Conservation (phyloP, 2,797 vertebrate genomes). For the Brotula barbata region DNA sequence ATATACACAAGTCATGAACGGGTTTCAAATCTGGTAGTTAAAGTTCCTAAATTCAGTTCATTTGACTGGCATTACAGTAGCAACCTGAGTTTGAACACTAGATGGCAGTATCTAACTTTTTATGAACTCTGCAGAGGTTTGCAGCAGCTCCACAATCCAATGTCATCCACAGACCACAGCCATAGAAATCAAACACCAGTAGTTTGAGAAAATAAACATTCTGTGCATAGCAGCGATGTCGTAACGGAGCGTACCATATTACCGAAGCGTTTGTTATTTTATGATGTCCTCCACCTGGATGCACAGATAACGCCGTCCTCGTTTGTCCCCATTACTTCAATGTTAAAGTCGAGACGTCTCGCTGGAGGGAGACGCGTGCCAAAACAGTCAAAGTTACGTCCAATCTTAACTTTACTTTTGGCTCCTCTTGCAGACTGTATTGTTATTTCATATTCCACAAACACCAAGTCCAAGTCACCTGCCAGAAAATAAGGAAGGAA, state of each 20-base stretch:
- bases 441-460: conserved; percentile 8
- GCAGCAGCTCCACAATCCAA: background rate
- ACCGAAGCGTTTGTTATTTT: background rate
- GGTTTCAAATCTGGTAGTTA: no score
- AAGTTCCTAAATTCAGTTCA: background rate
- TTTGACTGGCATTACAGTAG: background rate
- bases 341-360: background rate
- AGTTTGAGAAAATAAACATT: no score
- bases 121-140: conserved; percentile 10
- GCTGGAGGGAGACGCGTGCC: background rate
- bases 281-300: no score
- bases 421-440: conserved; percentile 1
- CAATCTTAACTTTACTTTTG: background rate
- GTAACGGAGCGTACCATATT: background rate
- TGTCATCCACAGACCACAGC: no score
- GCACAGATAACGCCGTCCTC: no score
- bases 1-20: background rate
- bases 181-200: background rate
- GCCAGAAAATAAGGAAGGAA: background rate
- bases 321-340: background rate
- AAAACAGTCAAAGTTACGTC: background rate
- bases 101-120: conserved; percentile 69
- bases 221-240: no score
- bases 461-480: background rate
- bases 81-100: conserved; percentile 46